Base-by-base conservation (phyloP, 1,140 invertebrate species). In the Caenorhabditis latens region DNA sequence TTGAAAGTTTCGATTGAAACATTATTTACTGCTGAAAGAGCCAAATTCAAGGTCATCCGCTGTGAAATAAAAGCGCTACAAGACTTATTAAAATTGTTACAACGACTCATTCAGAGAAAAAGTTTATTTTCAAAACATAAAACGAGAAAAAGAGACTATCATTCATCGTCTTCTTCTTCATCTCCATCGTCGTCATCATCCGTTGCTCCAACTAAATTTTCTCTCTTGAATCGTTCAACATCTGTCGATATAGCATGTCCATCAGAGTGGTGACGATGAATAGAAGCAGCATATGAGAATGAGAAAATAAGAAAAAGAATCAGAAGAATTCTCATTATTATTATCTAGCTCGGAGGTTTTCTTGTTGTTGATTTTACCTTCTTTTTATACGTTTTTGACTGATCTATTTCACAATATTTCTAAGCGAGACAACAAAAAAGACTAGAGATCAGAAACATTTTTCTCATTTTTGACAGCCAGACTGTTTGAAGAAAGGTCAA, bases 281-380 rank as follows among this genome's bases (percentile, higher is more conserved):
- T 19, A 14, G 43, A 24, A 50, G 46, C 46, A 79, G 71, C n/a
- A 42, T 50, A 79, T 19, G 71, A 16, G 14, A 79, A 79, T 11
- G 71, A 79, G 71, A 79, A 79, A 50, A 50, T 24, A 79, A 79
- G n/a, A 50, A 79, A 21, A 24, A 79, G 21, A 50, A 79, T 48
- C 14, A 79, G 71, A 32, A 79, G 71, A 79, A 79, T 79, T 79
- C 71, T 48, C 71, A 79, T 79, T 16, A 7, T 71, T 71, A 24
- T 50, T 8, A 46, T 0, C 16, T 46, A 19, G 21, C 16, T 14
- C 6, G 14, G 4, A 11, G n/a, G 19, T 8, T 71, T 43, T 40
- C 63, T 40, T 9, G 8, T 21, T 5, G n/a, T n/a, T 21, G 8
- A 21, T n/a, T n/a, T 13, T 40, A 32, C 61, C n/a, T 21, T 32